phyloP scores from a whole-genome alignment of 2,797 vertebrate species.

The Cynodonichthys magdalenae region DNA sequence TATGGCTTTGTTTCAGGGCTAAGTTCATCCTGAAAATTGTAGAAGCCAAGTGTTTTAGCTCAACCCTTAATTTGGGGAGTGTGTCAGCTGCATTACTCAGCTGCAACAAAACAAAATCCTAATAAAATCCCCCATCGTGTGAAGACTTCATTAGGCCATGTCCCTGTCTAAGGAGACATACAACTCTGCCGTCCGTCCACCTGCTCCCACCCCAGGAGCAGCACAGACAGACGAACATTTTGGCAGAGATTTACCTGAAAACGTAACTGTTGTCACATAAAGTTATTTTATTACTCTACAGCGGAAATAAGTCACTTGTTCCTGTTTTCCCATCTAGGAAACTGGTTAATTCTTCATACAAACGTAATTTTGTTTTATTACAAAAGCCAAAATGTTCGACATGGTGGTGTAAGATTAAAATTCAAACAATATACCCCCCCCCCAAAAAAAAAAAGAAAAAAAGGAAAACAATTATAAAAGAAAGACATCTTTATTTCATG shows the following conservation, averaged over 20 bases:
- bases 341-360: no score
- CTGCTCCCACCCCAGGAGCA: slow-evolving; percentile 51
- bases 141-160: slow-evolving; percentile 48
- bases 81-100: slow-evolving; percentile 35
- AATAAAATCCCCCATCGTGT: slow-evolving; percentile 25
- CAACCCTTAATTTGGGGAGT: slow-evolving; percentile 6
- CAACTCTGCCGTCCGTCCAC: slow-evolving; percentile 41
- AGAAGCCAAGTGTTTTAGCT: slow-evolving; percentile 11
- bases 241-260: slow-evolving; percentile 18
- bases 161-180: slow-evolving; percentile 38
- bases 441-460: background rate
- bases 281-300: slow-evolving; percentile 1
- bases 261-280: slow-evolving; percentile 20
- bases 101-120: slow-evolving; percentile 24
- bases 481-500: background rate
- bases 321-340: background rate
- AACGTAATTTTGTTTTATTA: no score
- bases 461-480: no score
- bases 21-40: background rate
- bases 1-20: background rate
- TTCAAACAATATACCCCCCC: background rate
- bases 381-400: no score
- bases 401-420: background rate
- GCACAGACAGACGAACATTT: slow-evolving; percentile 14
- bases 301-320: slow-evolving; percentile 3